Base-by-base conservation (phyloP, 2,113 vertebrate genomes). In the Chaetodon trifascialis region DNA sequence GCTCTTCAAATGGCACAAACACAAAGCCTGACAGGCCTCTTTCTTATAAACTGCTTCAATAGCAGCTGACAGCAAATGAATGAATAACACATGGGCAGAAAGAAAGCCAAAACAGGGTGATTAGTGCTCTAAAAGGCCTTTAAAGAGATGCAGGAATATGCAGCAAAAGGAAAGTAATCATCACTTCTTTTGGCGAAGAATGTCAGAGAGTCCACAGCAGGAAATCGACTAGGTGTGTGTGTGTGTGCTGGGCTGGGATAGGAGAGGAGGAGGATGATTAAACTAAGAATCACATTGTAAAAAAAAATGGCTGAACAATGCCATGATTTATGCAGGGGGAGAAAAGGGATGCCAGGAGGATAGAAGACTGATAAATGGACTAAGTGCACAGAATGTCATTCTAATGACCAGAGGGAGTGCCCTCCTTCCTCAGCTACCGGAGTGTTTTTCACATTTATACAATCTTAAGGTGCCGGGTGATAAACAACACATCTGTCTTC, bases 141-240 rank as follows among this genome's bases (percentile, higher is more conserved):
- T 11, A 11, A 60, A 54, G 36, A 79, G 49, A 56, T n/a, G 10
- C 21, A 51, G 69, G 30, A 49, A 76, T 25, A 34, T 47, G 17
- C 55, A 78, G 58, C 63, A 74, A 14, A 65, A 30, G 30, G 30
- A 63, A 78, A 82, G 62, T 42, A 73, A 74, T 79, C 23, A 68
- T 64, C 42, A 5, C 54, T 44, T 42, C 64, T 63, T 30, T 51
- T 46, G 14, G 23, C 40, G 46, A 23, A 60, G 36, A 54, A 16
- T 23, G 19, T 52, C 52, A 46, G 21, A 1, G 36, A 67, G 81
- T 34, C 0, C 17, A 11, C 56, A 52, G 79, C 16, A 62, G 58
- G 42, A 73, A 78, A 74, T 74, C 1, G 34, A 64, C 59, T 44
- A 40, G 62, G 51, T 15, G 47, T 23, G 55, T n/a, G n/a, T n/a